A percentile compares a stretch with the other conserved stretches of the same genome.
phyloP scores from a whole-genome alignment of 2,888 invertebrate genomes.

The Cerastis leucographa region DNA sequence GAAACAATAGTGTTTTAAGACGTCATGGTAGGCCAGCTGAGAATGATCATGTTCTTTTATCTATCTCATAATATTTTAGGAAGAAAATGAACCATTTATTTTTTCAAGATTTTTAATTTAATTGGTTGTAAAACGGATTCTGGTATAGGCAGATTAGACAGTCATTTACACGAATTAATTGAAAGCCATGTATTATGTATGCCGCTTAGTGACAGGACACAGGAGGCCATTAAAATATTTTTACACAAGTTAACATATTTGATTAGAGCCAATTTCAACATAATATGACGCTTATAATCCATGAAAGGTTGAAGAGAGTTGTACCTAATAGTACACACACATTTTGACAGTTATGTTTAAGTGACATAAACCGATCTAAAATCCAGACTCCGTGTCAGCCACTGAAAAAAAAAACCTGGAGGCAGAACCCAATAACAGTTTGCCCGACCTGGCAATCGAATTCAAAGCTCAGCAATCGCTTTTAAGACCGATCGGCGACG shows the following conservation, averaged over 20 bases:
- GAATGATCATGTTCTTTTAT: not conserved
- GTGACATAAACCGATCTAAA: fast-evolving
- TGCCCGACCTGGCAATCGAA: not conserved
- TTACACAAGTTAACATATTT: not conserved
- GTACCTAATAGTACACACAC: not conserved
- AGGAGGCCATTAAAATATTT: not conserved
- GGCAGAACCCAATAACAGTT: not conserved
- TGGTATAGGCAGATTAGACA: not conserved
- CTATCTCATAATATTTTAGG: not conserved
- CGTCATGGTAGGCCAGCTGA: too few relatives aligned
- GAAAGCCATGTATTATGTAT: not conserved
- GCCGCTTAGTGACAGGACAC: not conserved
- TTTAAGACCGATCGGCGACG: not conserved
- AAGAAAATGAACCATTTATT: not conserved
- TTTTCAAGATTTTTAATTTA: not conserved
- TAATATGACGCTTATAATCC: not conserved
- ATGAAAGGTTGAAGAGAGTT: not conserved
- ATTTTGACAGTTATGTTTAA: not conserved
- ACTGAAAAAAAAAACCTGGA: not conserved
- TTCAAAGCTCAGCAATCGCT: not conserved
- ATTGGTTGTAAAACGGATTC: not conserved
- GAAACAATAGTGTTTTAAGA: too few relatives aligned
- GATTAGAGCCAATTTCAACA: not conserved
- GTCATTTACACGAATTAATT: not conserved
- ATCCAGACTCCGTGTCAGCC: not conserved